phyloP scores from a whole-genome alignment of 2,888 invertebrate species.

The Eledona agricola region DNA sequence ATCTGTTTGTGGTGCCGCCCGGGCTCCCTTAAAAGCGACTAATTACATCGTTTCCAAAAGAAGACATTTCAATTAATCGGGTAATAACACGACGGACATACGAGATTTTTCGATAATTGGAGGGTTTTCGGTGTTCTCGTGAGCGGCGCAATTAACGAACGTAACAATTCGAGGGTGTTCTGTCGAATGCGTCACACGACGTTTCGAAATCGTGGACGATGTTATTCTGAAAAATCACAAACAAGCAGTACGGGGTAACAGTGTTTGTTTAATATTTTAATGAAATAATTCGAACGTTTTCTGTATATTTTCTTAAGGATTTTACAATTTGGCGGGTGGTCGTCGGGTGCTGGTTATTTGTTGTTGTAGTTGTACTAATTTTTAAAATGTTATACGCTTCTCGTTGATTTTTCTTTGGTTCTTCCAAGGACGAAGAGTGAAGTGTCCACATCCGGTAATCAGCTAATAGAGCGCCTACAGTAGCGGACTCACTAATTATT shows the following conservation, averaged over 20 bases:
- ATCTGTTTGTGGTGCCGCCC: slow-evolving; percentile 10
- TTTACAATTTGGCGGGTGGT: slow-evolving; percentile 28
- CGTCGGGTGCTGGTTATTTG: slow-evolving; percentile 28
- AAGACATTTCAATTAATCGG: slow-evolving; percentile 43
- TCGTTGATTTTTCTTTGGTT: slow-evolving; percentile 25
- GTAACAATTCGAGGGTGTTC: slow-evolving; percentile 61
- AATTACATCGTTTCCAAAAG: slow-evolving; percentile 46
- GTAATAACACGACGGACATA: slow-evolving; percentile 36
- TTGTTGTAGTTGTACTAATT: slow-evolving; percentile 21
- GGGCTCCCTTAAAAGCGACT: slow-evolving; percentile 15
- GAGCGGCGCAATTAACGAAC: slow-evolving; percentile 60
- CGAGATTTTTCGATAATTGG: slow-evolving; percentile 27
- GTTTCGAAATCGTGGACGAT: slow-evolving; percentile 12
- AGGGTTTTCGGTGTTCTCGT: slow-evolving; percentile 28
- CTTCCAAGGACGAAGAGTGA: slow-evolving; percentile 49
- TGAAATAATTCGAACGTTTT: slow-evolving; percentile 25
- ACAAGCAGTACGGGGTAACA: slow-evolving; percentile 22
- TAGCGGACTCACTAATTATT: slow-evolving; percentile 49
- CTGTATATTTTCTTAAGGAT: slow-evolving; percentile 28
- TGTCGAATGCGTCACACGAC: slow-evolving; percentile 46
- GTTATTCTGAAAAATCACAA: slow-evolving; percentile 31
- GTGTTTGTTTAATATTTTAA: slow-evolving; percentile 35
- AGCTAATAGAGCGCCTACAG: slow-evolving; percentile 53
- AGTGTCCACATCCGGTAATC: slow-evolving; percentile 56
- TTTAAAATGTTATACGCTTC: slow-evolving; percentile 16